phyloP scores from a whole-genome alignment of 2,113 vertebrate species.

The Meles meles region DNA sequence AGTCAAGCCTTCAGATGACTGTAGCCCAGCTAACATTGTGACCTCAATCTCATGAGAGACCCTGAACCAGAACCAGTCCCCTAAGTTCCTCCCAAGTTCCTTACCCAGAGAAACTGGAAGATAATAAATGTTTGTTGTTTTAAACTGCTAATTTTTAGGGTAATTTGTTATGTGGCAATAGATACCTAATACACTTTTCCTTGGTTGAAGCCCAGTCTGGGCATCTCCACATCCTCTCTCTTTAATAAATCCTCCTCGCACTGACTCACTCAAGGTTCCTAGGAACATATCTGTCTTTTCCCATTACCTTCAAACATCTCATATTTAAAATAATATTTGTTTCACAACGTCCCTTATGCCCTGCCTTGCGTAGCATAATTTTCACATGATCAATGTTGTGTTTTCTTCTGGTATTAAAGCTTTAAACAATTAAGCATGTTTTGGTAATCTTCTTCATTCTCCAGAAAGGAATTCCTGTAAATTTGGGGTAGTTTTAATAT shows the following conservation, averaged over 20 bases:
- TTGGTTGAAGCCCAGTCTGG: not conserved
- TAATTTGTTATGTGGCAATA: not conserved
- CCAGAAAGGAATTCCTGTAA: not conserved
- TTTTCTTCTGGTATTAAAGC: not conserved
- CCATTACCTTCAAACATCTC: not conserved
- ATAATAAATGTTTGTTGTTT: not conserved
- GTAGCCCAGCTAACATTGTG: not conserved
- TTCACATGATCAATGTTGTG: not conserved
- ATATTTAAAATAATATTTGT: not conserved
- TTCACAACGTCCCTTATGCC: not conserved
- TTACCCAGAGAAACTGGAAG: not conserved
- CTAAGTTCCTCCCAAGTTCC: not conserved
- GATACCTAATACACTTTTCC: not conserved
- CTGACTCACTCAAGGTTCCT: not conserved
- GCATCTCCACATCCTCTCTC: not conserved
- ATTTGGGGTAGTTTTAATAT: not conserved
- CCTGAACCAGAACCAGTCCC: not conserved
- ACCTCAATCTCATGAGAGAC: not conserved
- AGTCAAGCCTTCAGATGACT: not conserved
- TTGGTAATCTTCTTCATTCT: not conserved
- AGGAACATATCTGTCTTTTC: not conserved
- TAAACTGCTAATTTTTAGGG: not conserved
- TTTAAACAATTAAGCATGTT: not conserved
- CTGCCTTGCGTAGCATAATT: not conserved
- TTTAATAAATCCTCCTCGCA: not conserved